These are phyloP conservation scores for Beaufortia kweichowensis DNA, from an alignment of 2,113 vertebrate species.

Conservation along the genomic window DNA sequence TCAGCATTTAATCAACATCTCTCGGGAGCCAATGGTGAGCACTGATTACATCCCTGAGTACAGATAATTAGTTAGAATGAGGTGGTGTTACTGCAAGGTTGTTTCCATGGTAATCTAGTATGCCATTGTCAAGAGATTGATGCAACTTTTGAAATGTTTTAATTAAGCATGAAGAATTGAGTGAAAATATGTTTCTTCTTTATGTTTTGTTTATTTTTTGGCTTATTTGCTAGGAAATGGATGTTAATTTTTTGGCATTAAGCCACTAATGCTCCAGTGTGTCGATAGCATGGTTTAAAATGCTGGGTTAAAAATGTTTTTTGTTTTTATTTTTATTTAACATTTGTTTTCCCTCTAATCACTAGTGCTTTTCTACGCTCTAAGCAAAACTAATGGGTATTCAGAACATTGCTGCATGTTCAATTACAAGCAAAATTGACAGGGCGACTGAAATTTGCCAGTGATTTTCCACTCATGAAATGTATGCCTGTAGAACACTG, in stretches of 20 bases:
- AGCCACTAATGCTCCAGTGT: neutral
- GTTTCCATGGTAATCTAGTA: conserved; percentile 24
- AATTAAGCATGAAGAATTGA: conserved; percentile 6
- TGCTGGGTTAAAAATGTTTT: neutral
- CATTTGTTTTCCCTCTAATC: conserved; percentile 19
- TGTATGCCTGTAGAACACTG: conserved; percentile 34
- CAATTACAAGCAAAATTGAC: conserved; percentile 48
- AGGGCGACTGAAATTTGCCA: conserved; percentile 40
- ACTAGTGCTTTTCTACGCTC: conserved; percentile 1
- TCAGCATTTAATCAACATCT: conserved; percentile 23
- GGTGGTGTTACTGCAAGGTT: conserved; percentile 14
- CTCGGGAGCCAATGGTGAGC: conserved; percentile 21
- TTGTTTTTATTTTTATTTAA: neutral
- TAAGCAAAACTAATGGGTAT: conserved; percentile 42
- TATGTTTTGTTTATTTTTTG: conserved; percentile 6
- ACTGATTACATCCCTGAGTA: conserved; percentile 19
- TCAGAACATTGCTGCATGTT: conserved; percentile 21
- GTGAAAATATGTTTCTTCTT: neutral
- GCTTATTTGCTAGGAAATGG: neutral
- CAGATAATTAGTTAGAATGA: conserved; percentile 47
- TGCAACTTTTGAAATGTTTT: conserved; percentile 15
- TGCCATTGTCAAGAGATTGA: conserved; percentile 17
- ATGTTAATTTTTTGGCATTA: neutral
- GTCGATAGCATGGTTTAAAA: neutral
- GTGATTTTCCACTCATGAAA: conserved; percentile 47